Evolutionary conservation across 2,888 invertebrate genomes (phyloP).

Genomic region (Xiphydria camelus): DNA sequence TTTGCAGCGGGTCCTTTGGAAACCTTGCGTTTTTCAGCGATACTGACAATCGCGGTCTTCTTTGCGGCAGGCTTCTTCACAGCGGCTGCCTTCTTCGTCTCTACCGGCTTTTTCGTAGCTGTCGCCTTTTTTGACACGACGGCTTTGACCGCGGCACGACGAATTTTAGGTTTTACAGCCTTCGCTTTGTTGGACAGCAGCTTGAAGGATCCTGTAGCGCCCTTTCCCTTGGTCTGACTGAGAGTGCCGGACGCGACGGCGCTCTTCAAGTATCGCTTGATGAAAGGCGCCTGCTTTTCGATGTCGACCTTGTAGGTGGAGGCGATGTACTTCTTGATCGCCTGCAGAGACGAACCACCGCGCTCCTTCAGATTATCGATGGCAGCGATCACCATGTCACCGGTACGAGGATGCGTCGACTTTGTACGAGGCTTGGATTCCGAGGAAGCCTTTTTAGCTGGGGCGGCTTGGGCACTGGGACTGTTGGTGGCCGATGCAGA

Average conservation of each 20-base stretch:
- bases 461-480: too few relatives aligned
- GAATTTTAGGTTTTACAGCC: too few relatives aligned
- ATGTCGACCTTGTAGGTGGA: slow-evolving; percentile 63
- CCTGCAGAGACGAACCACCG: slow-evolving; percentile 62
- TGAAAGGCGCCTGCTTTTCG: slow-evolving; percentile 61
- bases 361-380: slow-evolving; percentile 60
- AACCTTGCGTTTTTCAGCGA: too few relatives aligned
- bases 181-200: slow-evolving; percentile 40
- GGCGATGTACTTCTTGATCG: slow-evolving; percentile 66
- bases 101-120: background rate
- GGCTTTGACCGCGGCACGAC: too few relatives aligned
- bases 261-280: slow-evolving; percentile 62
- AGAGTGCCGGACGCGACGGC: slow-evolving; percentile 60
- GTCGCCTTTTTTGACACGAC: too few relatives aligned
- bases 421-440: slow-evolving; percentile 46
- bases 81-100: slow-evolving; percentile 10
- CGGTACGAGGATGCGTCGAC: slow-evolving; percentile 58
- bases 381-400: slow-evolving; percentile 63
- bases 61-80: too few relatives aligned
- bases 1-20: too few relatives aligned
- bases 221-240: slow-evolving; percentile 60
- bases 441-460: too few relatives aligned
- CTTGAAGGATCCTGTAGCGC: slow-evolving; percentile 62
- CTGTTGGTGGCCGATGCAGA: too few relatives aligned
- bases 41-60: too few relatives aligned